Evolutionary conservation across 23 tunicate genomes (phyloP), one percentile per base, ranked within the genome.

Genomic region (Botrylloides violaceus): DNA sequence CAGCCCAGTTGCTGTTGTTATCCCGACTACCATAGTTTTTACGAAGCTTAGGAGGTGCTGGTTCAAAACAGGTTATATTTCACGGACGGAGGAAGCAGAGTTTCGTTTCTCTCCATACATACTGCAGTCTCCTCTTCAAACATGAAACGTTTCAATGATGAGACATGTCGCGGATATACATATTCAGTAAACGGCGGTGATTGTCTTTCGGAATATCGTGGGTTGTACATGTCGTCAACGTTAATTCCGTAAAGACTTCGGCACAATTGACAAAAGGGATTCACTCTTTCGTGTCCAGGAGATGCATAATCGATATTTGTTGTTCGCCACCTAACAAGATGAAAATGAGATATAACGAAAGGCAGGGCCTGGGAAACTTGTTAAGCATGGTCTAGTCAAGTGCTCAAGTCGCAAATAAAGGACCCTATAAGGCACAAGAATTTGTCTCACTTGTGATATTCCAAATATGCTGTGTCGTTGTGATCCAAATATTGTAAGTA

Each of bases 31-130:
- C n/a, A n/a, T n/a, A n/a, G n/a, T n/a, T n/a, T n/a, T n/a, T n/a
- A n/a, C n/a, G n/a, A n/a, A n/a, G n/a, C n/a, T n/a, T n/a, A n/a
- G n/a, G n/a, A n/a, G n/a, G n/a, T n/a, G n/a, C n/a, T n/a, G n/a
- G n/a, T n/a, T 43, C 53, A 63, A 3, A 34, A 3, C 32, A 63
- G 32, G 29, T 63, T 31, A 63, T 63, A 63, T 63, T 31, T 29
- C 20, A 21, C 3, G 29, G 26, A 63, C 26, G 33, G 32, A 19
- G 70, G 70, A 29, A 63, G 70, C 35, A 63, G 9, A 33, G 70
- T 63, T 31, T 63, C 70, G 29, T 63, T 63, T 63, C 29, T 63
- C 35, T 63, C 70, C 36, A 63, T 29, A 63, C 70, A 63, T 3
- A 27, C 26, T 3, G 35, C 23, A 63, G 26, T 34, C 35, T 63